These are phyloP conservation scores for Mandrillus leucophaeus DNA, from an alignment of 2,113 vertebrate genomes.

Conservation along the genomic window DNA sequence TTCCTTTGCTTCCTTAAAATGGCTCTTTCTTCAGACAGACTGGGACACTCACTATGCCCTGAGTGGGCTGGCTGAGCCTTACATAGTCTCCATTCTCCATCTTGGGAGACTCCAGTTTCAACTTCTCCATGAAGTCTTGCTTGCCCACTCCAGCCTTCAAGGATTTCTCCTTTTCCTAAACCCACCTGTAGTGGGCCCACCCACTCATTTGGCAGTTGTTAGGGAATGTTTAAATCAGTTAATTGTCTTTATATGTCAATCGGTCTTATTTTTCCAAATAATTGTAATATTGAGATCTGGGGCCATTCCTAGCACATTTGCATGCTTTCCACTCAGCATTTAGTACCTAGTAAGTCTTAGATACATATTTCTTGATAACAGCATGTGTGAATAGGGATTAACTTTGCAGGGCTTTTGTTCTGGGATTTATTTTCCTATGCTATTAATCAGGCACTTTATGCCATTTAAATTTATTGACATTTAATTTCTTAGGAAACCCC, in stretches of 20 bases:
- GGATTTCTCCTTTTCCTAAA: background rate
- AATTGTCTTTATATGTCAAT: conserved; percentile 22
- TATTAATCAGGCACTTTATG: conserved; percentile 50
- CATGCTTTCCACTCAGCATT: background rate
- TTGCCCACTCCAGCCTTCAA: background rate
- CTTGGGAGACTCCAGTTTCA: background rate
- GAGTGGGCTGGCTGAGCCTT: background rate
- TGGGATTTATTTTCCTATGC: conserved; percentile 52
- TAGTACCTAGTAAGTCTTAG: conserved; percentile 50
- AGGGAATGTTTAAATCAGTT: background rate
- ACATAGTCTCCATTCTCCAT: background rate
- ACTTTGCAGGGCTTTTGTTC: conserved; percentile 56
- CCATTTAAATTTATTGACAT: conserved; percentile 54
- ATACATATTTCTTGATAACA: conserved; percentile 53
- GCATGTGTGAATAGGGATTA: conserved; percentile 53
- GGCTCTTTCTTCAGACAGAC: background rate
- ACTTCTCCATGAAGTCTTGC: background rate
- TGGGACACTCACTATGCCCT: accelerated
- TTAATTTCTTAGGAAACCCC: conserved; percentile 48
- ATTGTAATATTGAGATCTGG: conserved; percentile 33
- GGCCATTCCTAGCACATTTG: background rate
- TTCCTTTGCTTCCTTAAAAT: background rate
- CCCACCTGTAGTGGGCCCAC: background rate
- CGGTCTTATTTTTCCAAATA: conserved; percentile 46
- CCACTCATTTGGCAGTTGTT: conserved; percentile 3